A percentile compares a stretch with the other conserved stretches of the same genome.
Conservation (phyloP, 2,113 vertebrate species). For the Acanthochromis polyacanthus region DNA sequence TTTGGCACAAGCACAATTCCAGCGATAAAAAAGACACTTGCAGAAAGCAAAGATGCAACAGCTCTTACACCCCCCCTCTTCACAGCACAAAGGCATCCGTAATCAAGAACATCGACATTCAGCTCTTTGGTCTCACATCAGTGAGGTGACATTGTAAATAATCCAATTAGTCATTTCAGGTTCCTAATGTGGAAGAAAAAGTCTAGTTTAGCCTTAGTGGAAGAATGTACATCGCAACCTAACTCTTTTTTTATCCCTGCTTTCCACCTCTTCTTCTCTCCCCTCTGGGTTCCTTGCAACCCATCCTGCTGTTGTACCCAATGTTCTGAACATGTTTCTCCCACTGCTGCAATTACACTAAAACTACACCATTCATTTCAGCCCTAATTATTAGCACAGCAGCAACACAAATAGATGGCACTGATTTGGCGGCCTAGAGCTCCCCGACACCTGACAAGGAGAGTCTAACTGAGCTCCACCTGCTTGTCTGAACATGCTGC, state of each 20-base stretch:
- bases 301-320: conserved; percentile 41
- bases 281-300: neutral
- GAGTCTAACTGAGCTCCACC: conserved; percentile 60
- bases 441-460: conserved; percentile 43
- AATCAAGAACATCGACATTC: neutral
- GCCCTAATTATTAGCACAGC: conserved; percentile 58
- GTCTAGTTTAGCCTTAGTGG: neutral
- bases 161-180: neutral
- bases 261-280: neutral
- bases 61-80: neutral
- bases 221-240: neutral
- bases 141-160: neutral
- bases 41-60: neutral
- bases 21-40: too few species aligned
- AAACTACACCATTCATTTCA: conserved; percentile 67
- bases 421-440: conserved; percentile 53
- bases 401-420: conserved; percentile 45
- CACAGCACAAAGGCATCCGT: too few species aligned
- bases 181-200: neutral
- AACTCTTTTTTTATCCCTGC: neutral
- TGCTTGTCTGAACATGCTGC: conserved; percentile 47
- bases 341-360: conserved; percentile 66
- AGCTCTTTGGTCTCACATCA: neutral
- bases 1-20: neutral
- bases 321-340: conserved; percentile 53